Base-by-base conservation (phyloP, 2,113 vertebrate genomes). In the Carassius auratus region DNA sequence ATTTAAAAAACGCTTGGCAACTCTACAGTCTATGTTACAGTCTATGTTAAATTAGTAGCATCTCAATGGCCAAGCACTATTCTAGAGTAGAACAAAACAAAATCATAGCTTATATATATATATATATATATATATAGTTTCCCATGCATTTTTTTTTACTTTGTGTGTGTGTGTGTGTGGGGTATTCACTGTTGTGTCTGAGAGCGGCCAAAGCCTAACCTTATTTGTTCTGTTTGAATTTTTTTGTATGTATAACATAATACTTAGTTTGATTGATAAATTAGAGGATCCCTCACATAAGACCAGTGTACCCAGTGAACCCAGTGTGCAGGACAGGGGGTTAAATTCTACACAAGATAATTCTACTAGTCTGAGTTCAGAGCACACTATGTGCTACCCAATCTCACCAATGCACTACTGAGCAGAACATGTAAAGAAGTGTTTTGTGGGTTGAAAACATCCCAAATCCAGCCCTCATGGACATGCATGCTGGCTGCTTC, bases 1-100 rank as follows among this genome's bases (percentile, higher is more conserved):
- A 68, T 84, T 77, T 76, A 88, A 76, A 87, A 79, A 88, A 69
- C 83, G 87, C 89, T 91, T 90, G 92, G 91, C 89, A 93, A 90
- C 85, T 91, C 91, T 93, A 92, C 86, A 21, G 86, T 92, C 93
- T 91, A 92, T 87, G 84, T 90, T 93, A 92, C 86, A 21, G 86
- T 92, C 93, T 91, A 92, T 87, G 84, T 90, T 81, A 89, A 90
- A 89, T 90, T 90, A 93, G 91, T 94, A 93, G 86, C 87, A 91
- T 89, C 77, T 88, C 84, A 85, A 91, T 71, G 86, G 87, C 71
- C 48, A 85, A 61, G 64, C 79, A 75, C 84, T 85, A 77, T 23
- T 38, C 69, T 84, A 50, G 17, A 68, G 17, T 61, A 64, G 15
- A 79, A 71, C 69, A 30, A 80, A 85, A 68, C 48, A 77, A 83